These are phyloP conservation scores for Hassar affinis DNA, from an alignment of 2,113 vertebrate species.

Conservation along the genomic window DNA sequence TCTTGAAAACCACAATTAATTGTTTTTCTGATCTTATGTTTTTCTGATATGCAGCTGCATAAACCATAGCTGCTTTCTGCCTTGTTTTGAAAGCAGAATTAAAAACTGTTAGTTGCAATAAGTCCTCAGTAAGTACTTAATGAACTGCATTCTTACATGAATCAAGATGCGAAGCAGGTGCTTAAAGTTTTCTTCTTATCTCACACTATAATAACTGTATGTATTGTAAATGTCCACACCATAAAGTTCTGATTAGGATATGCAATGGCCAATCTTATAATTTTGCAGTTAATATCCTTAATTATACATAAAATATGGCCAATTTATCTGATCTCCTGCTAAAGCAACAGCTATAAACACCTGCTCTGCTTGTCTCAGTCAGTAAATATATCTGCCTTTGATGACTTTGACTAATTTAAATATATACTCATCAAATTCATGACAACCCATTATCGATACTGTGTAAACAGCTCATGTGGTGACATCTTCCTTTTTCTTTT, in stretches of 20 bases:
- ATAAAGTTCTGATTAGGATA: conserved; percentile 6
- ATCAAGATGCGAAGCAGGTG: neutral
- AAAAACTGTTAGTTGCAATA: neutral
- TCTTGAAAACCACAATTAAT: neutral
- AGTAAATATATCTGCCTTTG: conserved; percentile 9
- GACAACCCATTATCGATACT: neutral
- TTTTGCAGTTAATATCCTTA: neutral
- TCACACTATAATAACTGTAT: neutral
- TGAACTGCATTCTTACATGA: neutral
- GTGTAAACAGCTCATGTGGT: neutral
- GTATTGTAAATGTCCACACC: neutral
- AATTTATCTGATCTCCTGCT: neutral
- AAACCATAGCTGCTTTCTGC: neutral
- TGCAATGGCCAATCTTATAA: neutral
- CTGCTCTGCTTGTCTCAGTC: neutral
- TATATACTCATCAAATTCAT: neutral
- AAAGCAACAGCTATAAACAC: conserved; percentile 3
- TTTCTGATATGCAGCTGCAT: neutral
- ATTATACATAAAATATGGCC: neutral
- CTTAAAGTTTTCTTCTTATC: neutral
- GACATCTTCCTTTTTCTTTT: conserved; percentile 23
- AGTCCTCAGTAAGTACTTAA: neutral
- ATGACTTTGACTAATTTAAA: neutral
- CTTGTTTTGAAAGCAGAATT: neutral
- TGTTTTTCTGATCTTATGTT: neutral